phyloP scores from a whole-genome alignment of 23 tunicate genomes.

The Ciona savignyi region DNA sequence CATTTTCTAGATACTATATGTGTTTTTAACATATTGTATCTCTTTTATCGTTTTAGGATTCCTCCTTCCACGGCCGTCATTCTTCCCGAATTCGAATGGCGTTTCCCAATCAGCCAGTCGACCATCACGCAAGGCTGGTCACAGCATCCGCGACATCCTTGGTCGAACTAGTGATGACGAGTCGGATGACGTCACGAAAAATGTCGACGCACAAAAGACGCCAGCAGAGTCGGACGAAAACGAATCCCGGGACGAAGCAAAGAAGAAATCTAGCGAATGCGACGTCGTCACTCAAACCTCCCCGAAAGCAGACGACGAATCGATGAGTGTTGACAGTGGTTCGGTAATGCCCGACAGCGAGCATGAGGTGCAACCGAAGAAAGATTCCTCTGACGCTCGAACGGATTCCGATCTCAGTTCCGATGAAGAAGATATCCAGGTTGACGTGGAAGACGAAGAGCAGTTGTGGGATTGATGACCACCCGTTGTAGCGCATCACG shows the following conservation, averaged over 20 bases:
- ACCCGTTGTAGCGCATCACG: background rate
- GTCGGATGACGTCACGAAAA: background rate
- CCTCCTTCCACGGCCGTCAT: conserved; percentile 35
- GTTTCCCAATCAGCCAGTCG: conserved; percentile 16
- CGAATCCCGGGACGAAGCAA: conserved; percentile 21
- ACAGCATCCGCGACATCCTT: conserved; percentile 91
- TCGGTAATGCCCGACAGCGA: conserved; percentile 24
- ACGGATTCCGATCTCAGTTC: conserved; percentile 4
- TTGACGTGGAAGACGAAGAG: conserved; percentile 85
- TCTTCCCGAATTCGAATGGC: conserved; percentile 24
- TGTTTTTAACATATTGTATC: no score
- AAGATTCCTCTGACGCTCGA: background rate
- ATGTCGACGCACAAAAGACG: background rate
- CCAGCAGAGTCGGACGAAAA: background rate
- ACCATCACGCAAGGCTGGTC: conserved; percentile 47
- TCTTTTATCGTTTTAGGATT: conserved; percentile 19
- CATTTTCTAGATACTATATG: no score
- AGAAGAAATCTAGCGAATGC: background rate
- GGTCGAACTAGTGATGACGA: conserved; percentile 66
- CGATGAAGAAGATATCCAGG: conserved; percentile 58
- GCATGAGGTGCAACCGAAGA: conserved; percentile 1
- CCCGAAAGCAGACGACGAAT: conserved; percentile 11
- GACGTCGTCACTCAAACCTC: conserved; percentile 12
- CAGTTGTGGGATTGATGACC: conserved; percentile 66
- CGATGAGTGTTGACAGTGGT: conserved; percentile 30